A percentile compares a stretch with the other conserved stretches of the same genome.
phyloP scores from a whole-genome alignment of 1,140 invertebrate species.

The Vanessa atalanta region DNA sequence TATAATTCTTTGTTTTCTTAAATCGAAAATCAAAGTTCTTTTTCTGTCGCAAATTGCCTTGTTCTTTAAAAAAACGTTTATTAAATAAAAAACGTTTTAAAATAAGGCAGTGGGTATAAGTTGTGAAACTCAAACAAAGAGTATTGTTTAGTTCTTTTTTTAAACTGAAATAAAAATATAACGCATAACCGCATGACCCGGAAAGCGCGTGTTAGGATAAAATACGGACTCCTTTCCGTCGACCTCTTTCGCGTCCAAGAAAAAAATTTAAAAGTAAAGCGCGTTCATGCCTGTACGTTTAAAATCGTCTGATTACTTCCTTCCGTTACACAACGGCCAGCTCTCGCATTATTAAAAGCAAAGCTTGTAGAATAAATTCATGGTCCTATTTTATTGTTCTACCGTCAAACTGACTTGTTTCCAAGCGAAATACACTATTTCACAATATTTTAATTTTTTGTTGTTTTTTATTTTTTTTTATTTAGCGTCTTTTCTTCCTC shows the following conservation, averaged over 20 bases:
- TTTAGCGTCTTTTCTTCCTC: too few species aligned
- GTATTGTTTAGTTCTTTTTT: too few species aligned
- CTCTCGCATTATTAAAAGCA: conserved; percentile 18
- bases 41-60: background rate
- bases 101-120: background rate
- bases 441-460: background rate
- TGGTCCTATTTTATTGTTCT: conserved; percentile 15
- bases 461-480: background rate
- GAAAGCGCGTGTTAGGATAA: conserved; percentile 10
- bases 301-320: conserved; percentile 33
- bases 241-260: conserved; percentile 7
- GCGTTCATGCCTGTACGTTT: conserved; percentile 18
- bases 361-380: conserved; percentile 6
- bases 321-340: conserved; percentile 26
- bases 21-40: too few species aligned
- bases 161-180: too few species aligned
- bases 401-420: conserved; percentile 5
- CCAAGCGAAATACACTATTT: background rate
- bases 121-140: background rate
- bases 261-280: conserved; percentile 10
- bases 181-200: conserved; percentile 1
- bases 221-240: conserved; percentile 1
- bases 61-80: background rate
- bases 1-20: background rate
- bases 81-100: background rate